Evolutionary conservation across 2,797 vertebrate species (phyloP).

Genomic region (Buphagus erythrorhynchus): DNA sequence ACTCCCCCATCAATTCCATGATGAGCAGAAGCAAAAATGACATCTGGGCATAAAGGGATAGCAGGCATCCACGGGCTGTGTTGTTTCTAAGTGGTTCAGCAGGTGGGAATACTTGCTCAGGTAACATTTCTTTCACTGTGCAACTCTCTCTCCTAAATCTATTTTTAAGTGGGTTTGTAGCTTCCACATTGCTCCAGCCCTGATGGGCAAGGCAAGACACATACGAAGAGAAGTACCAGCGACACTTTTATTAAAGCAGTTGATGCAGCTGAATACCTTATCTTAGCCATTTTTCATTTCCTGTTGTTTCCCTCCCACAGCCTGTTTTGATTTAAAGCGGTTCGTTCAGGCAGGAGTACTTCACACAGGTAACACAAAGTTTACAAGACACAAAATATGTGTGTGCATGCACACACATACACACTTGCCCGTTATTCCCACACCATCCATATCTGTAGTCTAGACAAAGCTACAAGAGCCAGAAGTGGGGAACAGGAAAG

Average conservation of each 20-base stretch:
- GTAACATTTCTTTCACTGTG: background rate
- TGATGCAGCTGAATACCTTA: slow-evolving; percentile 3
- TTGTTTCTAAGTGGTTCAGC: background rate
- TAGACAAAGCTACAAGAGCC: slow-evolving; percentile 11
- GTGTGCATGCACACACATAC: background rate
- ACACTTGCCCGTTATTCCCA: background rate
- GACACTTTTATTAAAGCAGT: background rate
- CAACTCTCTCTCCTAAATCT: background rate
- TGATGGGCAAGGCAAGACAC: background rate
- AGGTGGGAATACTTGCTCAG: background rate
- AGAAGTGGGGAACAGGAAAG: slow-evolving; percentile 31
- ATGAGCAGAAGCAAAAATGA: background rate
- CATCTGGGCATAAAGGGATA: background rate
- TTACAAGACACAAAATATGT: background rate
- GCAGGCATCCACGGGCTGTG: rapidly evolving
- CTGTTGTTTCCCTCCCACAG: slow-evolving; percentile 37
- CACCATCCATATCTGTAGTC: background rate
- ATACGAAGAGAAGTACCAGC: background rate
- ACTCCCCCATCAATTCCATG: background rate
- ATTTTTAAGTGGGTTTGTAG: background rate
- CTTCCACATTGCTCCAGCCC: background rate
- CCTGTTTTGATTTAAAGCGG: slow-evolving; percentile 53
- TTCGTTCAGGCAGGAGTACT: background rate
- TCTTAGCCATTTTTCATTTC: slow-evolving; percentile 57
- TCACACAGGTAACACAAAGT: background rate